Percentiles rank a stretch among this genome's conserved stretches.
Conservation (phyloP, 2,797 vertebrate species). For the Chaetophractus vellerosus region DNA sequence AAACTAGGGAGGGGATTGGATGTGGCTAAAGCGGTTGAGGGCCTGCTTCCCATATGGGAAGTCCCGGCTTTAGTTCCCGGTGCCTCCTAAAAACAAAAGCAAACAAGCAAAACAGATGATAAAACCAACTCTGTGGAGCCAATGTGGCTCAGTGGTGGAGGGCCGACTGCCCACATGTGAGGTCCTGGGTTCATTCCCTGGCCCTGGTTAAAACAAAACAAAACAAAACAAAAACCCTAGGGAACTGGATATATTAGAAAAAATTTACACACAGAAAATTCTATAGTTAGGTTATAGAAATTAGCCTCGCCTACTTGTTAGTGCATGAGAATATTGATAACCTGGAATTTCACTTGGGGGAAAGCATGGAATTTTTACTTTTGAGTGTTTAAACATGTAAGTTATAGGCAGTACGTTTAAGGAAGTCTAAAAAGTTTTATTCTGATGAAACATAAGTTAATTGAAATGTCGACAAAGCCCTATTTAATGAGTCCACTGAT, state of each 20-base stretch:
- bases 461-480: background rate
- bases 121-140: no score
- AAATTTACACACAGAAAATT: conserved; percentile 56
- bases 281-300: background rate
- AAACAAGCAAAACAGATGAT: no score
- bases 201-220: no score
- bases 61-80: no score
- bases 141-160: no score
- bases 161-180: no score
- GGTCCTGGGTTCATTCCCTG: no score
- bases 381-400: conserved; percentile 20
- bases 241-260: conserved; percentile 63
- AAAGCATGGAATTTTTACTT: conserved; percentile 62
- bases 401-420: conserved; percentile 15
- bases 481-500: background rate
- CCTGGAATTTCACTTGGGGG: background rate
- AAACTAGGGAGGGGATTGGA: background rate
- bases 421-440: conserved; percentile 6
- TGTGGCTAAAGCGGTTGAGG: no score
- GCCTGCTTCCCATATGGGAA: no score
- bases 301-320: background rate
- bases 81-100: no score
- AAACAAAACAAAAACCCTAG: background rate
- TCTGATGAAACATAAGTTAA: conserved; percentile 33
- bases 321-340: background rate